phyloP scores from a whole-genome alignment of 2,797 vertebrate species.

The Eulemur mongoz region DNA sequence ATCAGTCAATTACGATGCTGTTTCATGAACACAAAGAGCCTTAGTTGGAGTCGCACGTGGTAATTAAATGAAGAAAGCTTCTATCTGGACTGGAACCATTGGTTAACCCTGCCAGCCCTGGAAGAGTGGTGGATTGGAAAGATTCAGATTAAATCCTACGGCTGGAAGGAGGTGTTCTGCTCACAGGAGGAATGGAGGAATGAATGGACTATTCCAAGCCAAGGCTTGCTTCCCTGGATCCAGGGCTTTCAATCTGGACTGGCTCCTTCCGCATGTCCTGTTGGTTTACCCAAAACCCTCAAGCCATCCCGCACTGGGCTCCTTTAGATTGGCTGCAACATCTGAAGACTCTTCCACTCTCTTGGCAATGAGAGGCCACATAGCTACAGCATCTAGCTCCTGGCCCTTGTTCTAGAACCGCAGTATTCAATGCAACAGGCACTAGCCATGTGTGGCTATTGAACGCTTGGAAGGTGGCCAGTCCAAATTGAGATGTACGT shows the following conservation, averaged over 20 bases:
- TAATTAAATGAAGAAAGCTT: slow-evolving; percentile 48
- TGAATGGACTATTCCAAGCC: neutral
- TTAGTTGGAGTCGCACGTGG: neutral
- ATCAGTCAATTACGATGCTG: neutral
- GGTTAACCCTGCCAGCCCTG: slow-evolving; percentile 21
- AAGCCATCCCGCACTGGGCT: neutral
- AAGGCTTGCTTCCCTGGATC: neutral
- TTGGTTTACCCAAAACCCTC: fast-evolving
- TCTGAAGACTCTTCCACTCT: neutral
- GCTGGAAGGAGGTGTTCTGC: neutral
- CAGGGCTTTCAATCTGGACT: neutral
- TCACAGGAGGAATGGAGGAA: neutral
- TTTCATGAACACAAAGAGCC: slow-evolving; percentile 11
- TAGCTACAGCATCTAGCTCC: neutral
- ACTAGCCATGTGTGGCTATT: neutral
- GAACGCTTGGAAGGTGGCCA: neutral
- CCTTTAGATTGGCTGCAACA: neutral
- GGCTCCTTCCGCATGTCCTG: neutral
- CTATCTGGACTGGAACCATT: neutral
- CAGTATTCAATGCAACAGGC: fast-evolving
- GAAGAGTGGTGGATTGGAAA: neutral
- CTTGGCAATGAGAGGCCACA: neutral
- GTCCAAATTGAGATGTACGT: neutral
- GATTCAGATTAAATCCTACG: neutral
- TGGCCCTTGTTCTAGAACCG: neutral